These are phyloP conservation scores for Numenius arquata DNA, from an alignment of 2,113 vertebrate genomes.

Conservation along the genomic window DNA sequence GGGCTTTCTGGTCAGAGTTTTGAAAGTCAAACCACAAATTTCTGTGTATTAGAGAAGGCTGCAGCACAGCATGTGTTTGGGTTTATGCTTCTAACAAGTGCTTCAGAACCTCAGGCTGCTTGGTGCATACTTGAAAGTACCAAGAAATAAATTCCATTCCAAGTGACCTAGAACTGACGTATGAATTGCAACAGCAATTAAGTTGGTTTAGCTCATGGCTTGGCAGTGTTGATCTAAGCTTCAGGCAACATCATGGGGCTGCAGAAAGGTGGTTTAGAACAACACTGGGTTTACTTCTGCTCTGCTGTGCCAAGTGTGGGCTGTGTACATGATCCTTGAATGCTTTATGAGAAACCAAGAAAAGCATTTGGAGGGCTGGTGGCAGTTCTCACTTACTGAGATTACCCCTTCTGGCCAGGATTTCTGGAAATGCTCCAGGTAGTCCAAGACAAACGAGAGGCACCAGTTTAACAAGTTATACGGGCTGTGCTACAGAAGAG, in stretches of 20 bases:
- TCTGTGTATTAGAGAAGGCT: background rate
- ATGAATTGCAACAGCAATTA: background rate
- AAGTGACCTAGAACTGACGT: background rate
- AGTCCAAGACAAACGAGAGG: background rate
- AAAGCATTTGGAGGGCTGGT: background rate
- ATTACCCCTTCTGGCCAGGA: background rate
- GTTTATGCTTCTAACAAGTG: background rate
- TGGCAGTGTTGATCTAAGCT: background rate
- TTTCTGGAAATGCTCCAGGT: background rate
- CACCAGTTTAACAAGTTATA: background rate
- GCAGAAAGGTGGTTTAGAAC: background rate
- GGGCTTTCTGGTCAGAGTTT: background rate
- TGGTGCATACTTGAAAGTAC: background rate
- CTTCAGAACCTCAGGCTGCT: background rate
- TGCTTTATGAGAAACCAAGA: background rate
- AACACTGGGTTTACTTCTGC: background rate
- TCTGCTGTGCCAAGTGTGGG: background rate
- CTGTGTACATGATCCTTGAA: background rate
- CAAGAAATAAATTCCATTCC: background rate
- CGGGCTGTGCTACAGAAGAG: background rate
- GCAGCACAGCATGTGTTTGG: background rate
- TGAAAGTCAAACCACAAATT: background rate
- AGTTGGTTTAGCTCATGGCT: background rate
- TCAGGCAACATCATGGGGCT: background rate
- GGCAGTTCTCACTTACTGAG: background rate